Base-by-base conservation (phyloP, 2,888 invertebrate species). In the Ormyrus thymus region DNA sequence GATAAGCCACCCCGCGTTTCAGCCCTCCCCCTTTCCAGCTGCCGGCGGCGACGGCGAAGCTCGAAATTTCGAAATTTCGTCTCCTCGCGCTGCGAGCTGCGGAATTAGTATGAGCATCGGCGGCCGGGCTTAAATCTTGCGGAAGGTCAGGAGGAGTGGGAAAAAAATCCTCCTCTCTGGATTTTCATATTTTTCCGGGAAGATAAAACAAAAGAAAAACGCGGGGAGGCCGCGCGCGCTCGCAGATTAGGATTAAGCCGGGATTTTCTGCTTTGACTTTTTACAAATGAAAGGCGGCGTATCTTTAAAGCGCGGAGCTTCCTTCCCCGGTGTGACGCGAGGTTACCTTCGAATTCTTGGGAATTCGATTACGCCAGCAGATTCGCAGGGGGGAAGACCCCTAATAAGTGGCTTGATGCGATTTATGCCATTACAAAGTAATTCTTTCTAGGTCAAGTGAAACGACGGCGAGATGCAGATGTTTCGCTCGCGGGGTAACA, bases 1-100 rank as follows among this genome's bases (percentile, higher is more conserved):
- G 78, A 74, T 78, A 78, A 74, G 56, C 5, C 43, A n/a, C 65
- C 71, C 51, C 59, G 9, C 53, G 29, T 51, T 66, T 59, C n/a
- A n/a, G 58, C 56, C 45, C 55, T 50, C 29, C 8, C 29, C 13
- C n/a, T 29, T 29, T 29, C 29, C 29, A 29, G 29, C 29, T 29
- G 29, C 29, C 29, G 29, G 4, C 29, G 29, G 29, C 29, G 29
- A 29, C 29, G 29, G 4, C 29, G 29, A 29, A 29, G 29, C 29
- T 3, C 3, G 29, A 29, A 29, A 29, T 29, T 29, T 29, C 4
- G 29, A 29, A 29, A 29, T 29, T 3, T 29, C 29, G 29, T 4
- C 29, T 3, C 29, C 29, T 29, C 29, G 29, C 29, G 29, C 29
- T 1, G 29, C 29, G 29, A 29, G 29, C 29, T 4, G 29, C 4